Evolutionary conservation across 2,113 vertebrate genomes (phyloP).

Genomic region (Elephas maximus): DNA sequence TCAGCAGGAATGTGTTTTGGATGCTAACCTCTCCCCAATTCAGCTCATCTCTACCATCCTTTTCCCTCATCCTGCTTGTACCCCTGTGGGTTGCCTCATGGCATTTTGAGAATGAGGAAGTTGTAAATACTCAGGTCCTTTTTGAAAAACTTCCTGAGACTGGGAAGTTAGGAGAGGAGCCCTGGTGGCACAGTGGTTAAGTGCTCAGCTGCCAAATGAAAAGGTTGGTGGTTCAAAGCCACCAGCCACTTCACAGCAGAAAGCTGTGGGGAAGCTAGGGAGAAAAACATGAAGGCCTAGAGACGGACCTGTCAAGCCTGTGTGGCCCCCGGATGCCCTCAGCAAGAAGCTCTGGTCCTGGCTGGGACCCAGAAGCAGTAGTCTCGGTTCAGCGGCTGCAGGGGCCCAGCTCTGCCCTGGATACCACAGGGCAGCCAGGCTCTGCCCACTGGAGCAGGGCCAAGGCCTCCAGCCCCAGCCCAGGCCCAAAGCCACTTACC

Average conservation of each 20-base stretch:
- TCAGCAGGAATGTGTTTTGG: not conserved
- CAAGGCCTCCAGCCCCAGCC: not conserved
- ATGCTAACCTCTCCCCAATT: not conserved
- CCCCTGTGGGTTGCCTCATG: not conserved
- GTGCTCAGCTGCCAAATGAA: not conserved
- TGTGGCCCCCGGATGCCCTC: not conserved
- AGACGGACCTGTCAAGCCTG: not conserved
- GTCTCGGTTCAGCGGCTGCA: not conserved
- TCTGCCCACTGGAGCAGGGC: not conserved
- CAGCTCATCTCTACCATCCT: not conserved
- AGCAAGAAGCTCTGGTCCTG: not conserved
- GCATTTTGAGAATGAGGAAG: not conserved
- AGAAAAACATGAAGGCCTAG: not conserved
- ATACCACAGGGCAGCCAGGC: not conserved
- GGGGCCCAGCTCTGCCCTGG: not conserved
- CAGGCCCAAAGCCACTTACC: constrained; percentile 84
- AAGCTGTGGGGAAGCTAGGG: not conserved
- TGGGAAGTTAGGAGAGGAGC: not conserved
- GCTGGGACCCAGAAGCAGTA: not conserved
- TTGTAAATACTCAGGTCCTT: not conserved
- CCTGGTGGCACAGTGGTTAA: not conserved
- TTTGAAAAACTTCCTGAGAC: not conserved
- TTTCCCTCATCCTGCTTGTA: not conserved
- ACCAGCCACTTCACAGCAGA: not conserved
- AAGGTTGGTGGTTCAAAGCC: not conserved